These are phyloP conservation scores for Apis cerana DNA, from an alignment of 1,140 invertebrate species.

Conservation along the genomic window DNA sequence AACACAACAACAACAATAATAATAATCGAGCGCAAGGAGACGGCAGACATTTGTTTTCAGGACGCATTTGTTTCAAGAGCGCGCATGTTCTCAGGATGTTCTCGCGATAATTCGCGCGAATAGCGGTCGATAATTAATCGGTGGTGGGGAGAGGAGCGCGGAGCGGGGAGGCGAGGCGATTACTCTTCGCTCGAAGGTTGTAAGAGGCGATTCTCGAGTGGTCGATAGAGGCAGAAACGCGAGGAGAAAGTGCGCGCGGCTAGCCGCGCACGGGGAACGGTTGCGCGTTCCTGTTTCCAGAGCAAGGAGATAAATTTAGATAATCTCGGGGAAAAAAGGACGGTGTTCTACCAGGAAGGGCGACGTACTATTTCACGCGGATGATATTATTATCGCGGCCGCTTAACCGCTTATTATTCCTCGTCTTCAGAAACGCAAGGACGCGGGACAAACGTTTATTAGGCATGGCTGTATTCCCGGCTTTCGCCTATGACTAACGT, in stretches of 20 bases:
- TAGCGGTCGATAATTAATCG: slow-evolving; percentile 42
- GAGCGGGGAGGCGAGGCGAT: background rate
- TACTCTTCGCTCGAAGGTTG: background rate
- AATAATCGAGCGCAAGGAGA: background rate
- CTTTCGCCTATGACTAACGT: background rate
- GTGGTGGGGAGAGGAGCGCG: background rate
- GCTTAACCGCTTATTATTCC: slow-evolving; percentile 41
- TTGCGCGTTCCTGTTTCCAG: slow-evolving; percentile 45
- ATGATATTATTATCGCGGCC: slow-evolving; percentile 58
- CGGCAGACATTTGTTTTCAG: background rate
- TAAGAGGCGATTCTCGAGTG: slow-evolving; percentile 14
- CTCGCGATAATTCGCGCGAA: slow-evolving; percentile 26
- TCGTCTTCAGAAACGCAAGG: slow-evolving; percentile 46
- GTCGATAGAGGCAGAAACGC: slow-evolving; percentile 10
- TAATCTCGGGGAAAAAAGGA: slow-evolving; percentile 53
- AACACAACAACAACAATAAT: no score
- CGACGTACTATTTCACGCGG: slow-evolving; percentile 48
- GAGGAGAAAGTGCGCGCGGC: slow-evolving; percentile 19
- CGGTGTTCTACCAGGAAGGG: slow-evolving; percentile 58
- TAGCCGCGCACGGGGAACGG: slow-evolving; percentile 11
- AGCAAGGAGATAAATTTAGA: slow-evolving; percentile 62
- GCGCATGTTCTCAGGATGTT: background rate
- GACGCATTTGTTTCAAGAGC: background rate
- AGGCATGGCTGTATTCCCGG: background rate
- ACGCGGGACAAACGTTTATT: slow-evolving; percentile 35